Evolutionary conservation across 1,140 invertebrate genomes (phyloP).

Genomic region (Macrobrachium nipponense): DNA sequence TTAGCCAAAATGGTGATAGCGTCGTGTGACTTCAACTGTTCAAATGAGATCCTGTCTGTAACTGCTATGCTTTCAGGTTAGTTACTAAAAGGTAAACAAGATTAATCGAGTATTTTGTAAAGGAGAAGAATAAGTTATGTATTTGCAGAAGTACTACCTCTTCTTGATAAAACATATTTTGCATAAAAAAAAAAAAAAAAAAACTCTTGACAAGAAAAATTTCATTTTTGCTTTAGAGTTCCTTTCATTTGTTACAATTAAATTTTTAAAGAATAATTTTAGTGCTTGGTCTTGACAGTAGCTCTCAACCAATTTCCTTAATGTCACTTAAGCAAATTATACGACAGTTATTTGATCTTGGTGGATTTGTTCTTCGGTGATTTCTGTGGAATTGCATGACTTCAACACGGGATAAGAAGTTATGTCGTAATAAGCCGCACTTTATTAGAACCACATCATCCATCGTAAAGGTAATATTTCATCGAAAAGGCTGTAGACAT

Average conservation of each 20-base stretch:
- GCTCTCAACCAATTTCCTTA: no score
- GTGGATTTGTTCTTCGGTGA: slow-evolving; percentile 22
- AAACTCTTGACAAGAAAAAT: no score
- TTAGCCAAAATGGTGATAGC: slow-evolving; percentile 97
- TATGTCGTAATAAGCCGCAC: slow-evolving; percentile 48
- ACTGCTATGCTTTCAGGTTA: slow-evolving; percentile 99
- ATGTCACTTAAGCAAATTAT: no score
- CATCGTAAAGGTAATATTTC: neutral
- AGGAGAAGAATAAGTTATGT: no score
- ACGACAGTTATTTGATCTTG: neutral
- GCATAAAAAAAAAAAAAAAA: no score
- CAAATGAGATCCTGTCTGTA: slow-evolving; percentile 98
- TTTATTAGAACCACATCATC: slow-evolving; percentile 50
- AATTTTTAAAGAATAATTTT: no score
- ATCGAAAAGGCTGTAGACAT: no score
- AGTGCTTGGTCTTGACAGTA: no score
- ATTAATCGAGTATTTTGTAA: neutral
- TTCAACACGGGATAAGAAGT: slow-evolving; percentile 15
- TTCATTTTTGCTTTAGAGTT: no score
- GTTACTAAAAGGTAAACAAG: slow-evolving; percentile 52
- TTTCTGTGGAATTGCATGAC: slow-evolving; percentile 22
- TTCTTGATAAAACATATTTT: no score
- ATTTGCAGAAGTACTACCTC: no score
- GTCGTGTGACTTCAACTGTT: slow-evolving; percentile 93
- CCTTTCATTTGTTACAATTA: no score